Evolutionary conservation across 2,113 vertebrate genomes (phyloP).

Genomic region (Engraulis encrasicolus): DNA sequence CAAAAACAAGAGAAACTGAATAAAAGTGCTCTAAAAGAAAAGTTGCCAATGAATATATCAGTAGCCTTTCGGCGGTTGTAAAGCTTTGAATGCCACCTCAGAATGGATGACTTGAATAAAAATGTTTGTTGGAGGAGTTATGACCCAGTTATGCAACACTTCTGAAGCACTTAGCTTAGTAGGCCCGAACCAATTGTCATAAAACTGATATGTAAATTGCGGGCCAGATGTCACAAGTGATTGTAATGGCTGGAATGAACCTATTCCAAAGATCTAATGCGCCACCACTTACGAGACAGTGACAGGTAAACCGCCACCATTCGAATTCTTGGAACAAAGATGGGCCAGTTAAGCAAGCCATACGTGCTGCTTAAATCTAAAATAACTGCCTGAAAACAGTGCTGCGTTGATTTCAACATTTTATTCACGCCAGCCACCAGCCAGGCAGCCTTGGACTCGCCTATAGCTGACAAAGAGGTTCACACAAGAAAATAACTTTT

Average conservation of each 20-base stretch:
- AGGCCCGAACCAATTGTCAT: slow-evolving; percentile 8
- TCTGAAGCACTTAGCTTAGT: background rate
- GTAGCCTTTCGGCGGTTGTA: background rate
- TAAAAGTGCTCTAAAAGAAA: background rate
- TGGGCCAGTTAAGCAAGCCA: slow-evolving; percentile 3
- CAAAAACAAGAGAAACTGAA: background rate
- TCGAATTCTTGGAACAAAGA: slow-evolving; percentile 5
- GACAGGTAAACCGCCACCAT: background rate
- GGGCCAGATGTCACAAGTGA: slow-evolving; percentile 18
- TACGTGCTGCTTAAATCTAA: slow-evolving; percentile 9
- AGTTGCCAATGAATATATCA: background rate
- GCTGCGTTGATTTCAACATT: background rate
- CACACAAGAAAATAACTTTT: background rate
- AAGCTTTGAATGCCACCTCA: background rate
- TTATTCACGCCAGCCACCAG: background rate
- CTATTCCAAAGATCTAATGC: slow-evolving; percentile 11
- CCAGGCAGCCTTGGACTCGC: background rate
- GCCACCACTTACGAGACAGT: background rate
- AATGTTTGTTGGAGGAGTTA: background rate
- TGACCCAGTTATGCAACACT: slow-evolving; percentile 6
- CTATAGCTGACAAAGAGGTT: background rate
- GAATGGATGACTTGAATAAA: background rate
- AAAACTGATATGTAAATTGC: background rate
- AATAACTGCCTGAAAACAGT: background rate
- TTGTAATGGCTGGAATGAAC: background rate